These are phyloP conservation scores for Leptinotarsa tumamoca DNA, from an alignment of 2,888 invertebrate genomes.

Conservation along the genomic window DNA sequence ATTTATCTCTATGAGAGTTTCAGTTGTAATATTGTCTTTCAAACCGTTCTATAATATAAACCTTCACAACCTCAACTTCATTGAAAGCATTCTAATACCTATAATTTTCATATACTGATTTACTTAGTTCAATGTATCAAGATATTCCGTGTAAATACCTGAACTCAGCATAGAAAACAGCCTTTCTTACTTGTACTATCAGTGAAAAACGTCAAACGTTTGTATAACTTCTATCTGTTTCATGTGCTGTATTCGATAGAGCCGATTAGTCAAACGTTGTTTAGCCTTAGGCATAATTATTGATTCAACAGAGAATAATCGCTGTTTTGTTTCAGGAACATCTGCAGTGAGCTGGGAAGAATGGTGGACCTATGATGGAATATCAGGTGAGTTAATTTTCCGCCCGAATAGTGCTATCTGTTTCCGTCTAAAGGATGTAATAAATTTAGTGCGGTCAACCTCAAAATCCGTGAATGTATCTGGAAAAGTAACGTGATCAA, in stretches of 20 bases:
- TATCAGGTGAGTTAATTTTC: constrained; percentile 80
- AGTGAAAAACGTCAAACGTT: too few species aligned
- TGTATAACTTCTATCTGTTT: too few species aligned
- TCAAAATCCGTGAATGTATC: neutral
- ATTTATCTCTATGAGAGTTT: too few species aligned
- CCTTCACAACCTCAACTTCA: too few species aligned
- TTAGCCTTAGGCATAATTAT: neutral
- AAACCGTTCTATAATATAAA: too few species aligned
- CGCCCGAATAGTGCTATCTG: constrained; percentile 13
- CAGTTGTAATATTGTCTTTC: too few species aligned
- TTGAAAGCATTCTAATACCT: too few species aligned
- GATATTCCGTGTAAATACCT: too few species aligned
- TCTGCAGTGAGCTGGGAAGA: constrained; percentile 90
- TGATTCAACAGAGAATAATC: constrained; percentile 12
- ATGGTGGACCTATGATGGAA: constrained; percentile 97
- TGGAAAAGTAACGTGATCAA: neutral
- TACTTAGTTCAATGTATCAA: too few species aligned
- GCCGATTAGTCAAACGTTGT: constrained; percentile 43
- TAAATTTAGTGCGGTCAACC: neutral
- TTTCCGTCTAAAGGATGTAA: neutral
- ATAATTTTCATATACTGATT: too few species aligned
- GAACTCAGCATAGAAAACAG: too few species aligned
- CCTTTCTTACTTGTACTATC: too few species aligned
- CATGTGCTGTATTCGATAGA: constrained; percentile 32
- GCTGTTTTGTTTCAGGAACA: constrained; percentile 71